phyloP scores from a whole-genome alignment of 2,888 invertebrate species.

The Adelphocoris suturalis region DNA sequence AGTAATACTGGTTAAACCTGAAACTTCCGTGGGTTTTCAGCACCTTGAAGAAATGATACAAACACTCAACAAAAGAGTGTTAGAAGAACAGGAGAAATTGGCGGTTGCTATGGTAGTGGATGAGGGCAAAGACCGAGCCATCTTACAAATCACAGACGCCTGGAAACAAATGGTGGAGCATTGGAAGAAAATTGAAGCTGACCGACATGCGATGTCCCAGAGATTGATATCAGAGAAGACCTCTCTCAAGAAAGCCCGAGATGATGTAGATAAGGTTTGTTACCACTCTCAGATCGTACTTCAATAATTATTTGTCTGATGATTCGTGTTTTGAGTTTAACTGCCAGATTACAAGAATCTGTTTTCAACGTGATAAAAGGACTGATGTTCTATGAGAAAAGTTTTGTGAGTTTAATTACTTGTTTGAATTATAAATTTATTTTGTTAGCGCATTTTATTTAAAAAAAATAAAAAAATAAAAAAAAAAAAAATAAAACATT shows the following conservation, averaged over 20 bases:
- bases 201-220: slow-evolving; percentile 76
- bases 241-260: slow-evolving; percentile 68
- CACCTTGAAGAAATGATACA: slow-evolving; percentile 89
- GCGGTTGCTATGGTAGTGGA: slow-evolving; percentile 90
- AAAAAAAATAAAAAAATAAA: too few relatives aligned
- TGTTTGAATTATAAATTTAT: too few relatives aligned
- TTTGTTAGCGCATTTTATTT: too few relatives aligned
- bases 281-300: neutral
- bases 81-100: slow-evolving; percentile 89
- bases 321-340: neutral
- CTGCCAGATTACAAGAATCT: neutral
- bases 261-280: slow-evolving; percentile 74
- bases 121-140: slow-evolving; percentile 86
- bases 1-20: too few relatives aligned
- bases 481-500: too few relatives aligned
- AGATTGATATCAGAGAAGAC: slow-evolving; percentile 74
- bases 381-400: too few relatives aligned
- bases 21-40: slow-evolving; percentile 78
- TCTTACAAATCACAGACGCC: slow-evolving; percentile 84
- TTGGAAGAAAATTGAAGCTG: slow-evolving; percentile 77
- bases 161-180: slow-evolving; percentile 81
- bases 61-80: slow-evolving; percentile 85
- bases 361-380: too few relatives aligned
- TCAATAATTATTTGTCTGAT: too few relatives aligned
- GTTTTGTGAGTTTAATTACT: too few relatives aligned